phyloP scores from a whole-genome alignment of 2,113 vertebrate genomes.

The Paedocypris sp. region DNA sequence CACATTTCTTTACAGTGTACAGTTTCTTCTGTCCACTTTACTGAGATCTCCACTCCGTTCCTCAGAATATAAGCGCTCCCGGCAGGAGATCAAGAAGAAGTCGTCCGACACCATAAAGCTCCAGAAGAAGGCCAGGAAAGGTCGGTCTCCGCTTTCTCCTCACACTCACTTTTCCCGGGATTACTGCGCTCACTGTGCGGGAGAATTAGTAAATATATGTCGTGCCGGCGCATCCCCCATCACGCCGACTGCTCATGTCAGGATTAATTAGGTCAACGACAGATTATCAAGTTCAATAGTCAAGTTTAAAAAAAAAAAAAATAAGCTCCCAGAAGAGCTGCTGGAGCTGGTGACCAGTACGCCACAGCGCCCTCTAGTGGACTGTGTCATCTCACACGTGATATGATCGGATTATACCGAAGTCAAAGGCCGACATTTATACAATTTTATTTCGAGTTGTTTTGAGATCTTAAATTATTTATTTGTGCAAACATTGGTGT shows the following conservation, averaged over 20 bases:
- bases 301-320: too few relatives aligned
- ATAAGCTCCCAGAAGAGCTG: not conserved
- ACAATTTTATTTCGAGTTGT: too few relatives aligned
- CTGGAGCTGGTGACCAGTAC: not conserved
- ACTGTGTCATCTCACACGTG: too few relatives aligned
- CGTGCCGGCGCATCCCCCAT: not conserved
- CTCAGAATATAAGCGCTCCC: slow-evolving; percentile 90
- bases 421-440: too few relatives aligned
- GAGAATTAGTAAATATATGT: not conserved
- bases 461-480: too few relatives aligned
- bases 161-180: not conserved
- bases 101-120: slow-evolving; percentile 93
- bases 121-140: slow-evolving; percentile 96
- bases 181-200: not conserved
- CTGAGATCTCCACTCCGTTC: not conserved
- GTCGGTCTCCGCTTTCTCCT: slow-evolving; percentile 48
- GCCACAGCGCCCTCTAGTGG: slow-evolving; percentile 1
- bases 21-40: not conserved
- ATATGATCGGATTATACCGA: too few relatives aligned
- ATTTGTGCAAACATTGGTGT: too few relatives aligned
- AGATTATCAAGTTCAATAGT: not conserved
- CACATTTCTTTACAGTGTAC: too few relatives aligned
- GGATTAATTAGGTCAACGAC: slow-evolving; percentile 10
- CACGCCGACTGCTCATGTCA: not conserved
- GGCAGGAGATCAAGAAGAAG: slow-evolving; percentile 96